These are phyloP conservation scores for Pseudomugil tenellus DNA, from an alignment of 2,797 vertebrate genomes.

Conservation along the genomic window DNA sequence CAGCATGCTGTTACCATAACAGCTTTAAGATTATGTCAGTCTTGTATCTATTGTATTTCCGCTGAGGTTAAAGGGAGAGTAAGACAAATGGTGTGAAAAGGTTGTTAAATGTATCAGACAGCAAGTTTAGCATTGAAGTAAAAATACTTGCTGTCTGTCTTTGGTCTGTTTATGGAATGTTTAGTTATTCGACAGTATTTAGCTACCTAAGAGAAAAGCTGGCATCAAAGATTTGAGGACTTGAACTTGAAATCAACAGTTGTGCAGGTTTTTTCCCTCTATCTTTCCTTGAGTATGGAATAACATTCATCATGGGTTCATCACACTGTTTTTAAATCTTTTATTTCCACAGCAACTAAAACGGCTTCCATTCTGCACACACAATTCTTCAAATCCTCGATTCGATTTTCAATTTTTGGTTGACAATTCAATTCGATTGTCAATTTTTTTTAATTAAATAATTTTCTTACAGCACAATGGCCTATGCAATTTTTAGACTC, in stretches of 20 bases:
- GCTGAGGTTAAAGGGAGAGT: too few relatives aligned
- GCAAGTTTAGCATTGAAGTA: not conserved
- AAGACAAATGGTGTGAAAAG: not conserved
- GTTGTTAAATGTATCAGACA: not conserved
- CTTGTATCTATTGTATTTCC: too few relatives aligned
- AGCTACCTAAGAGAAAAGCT: not conserved
- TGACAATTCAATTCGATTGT: too few relatives aligned
- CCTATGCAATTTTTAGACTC: too few relatives aligned
- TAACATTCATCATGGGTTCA: constrained; percentile 4
- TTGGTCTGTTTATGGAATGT: not conserved
- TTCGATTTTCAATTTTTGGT: too few relatives aligned
- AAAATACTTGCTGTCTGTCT: not conserved
- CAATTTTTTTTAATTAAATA: too few relatives aligned
- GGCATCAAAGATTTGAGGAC: not conserved
- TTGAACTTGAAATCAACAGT: not conserved
- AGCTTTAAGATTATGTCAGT: too few relatives aligned
- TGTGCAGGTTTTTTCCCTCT: not conserved
- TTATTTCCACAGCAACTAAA: constrained; percentile 57
- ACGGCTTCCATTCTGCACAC: constrained; percentile 66
- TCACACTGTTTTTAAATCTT: constrained; percentile 27
- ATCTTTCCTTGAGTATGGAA: too few relatives aligned
- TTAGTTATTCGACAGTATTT: not conserved
- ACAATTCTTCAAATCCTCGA: too few relatives aligned
- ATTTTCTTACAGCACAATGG: too few relatives aligned
- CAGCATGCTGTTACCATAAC: too few relatives aligned